Evolutionary conservation across 2,113 vertebrate genomes (phyloP).

Genomic region (Malurus elegans): DNA sequence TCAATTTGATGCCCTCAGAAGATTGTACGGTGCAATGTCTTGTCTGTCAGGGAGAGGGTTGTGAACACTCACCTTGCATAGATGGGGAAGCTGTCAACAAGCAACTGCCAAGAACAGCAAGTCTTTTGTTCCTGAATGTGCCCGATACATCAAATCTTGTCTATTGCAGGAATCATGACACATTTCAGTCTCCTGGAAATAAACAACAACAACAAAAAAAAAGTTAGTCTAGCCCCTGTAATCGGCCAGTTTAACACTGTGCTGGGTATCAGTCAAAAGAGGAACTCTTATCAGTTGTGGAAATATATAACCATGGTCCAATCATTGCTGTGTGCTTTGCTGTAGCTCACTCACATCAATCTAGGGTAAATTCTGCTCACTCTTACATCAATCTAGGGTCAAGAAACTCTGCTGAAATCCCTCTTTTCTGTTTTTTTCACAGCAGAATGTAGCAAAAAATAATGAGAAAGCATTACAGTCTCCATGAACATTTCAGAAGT

Average conservation of each 20-base stretch:
- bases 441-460: neutral
- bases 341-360: neutral
- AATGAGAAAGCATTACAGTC: neutral
- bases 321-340: neutral
- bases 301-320: neutral
- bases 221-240: neutral
- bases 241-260: neutral
- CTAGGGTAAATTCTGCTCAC: neutral
- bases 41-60: neutral
- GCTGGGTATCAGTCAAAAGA: neutral
- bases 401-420: neutral
- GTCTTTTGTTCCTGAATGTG: neutral
- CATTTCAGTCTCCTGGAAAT: neutral
- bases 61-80: neutral
- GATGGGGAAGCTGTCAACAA: conserved; percentile 14
- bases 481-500: neutral
- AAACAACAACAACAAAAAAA: neutral
- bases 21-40: neutral
- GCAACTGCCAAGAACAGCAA: neutral
- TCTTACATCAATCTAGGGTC: neutral
- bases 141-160: neutral
- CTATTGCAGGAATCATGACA: neutral
- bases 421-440: neutral
- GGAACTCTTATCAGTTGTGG: neutral
- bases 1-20: neutral